Evolutionary conservation across 2,797 vertebrate genomes (phyloP), one percentile per base, ranked within the genome.

Genomic region (Pipistrellus kuhlii): DNA sequence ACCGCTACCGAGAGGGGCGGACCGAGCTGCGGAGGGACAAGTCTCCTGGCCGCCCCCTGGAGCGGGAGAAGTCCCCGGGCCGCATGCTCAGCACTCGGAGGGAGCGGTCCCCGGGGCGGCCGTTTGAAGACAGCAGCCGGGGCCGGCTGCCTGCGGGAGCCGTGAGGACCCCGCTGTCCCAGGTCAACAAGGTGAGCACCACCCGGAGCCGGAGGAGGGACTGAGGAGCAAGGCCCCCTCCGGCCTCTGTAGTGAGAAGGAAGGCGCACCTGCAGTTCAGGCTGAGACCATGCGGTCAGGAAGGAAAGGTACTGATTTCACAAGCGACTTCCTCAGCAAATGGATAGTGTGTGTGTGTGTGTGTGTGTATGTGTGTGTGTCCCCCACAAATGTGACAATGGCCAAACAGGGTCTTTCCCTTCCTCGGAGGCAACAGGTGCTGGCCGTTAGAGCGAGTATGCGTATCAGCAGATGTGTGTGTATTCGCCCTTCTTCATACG

Each of bases 21-120:
- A 99, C 99, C 0, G 99, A 99, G 98, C 98, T 99, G 96, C 98
- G 99, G 18, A 98, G 99, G 94, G 99, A 99, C 98, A 99, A 99
- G 93, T 99, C 99, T 18, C 99, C 99, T 0, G 99, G 99, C 80
- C 98, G 99, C 0, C 99, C 99, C 0, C 97, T 99, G 97, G 99
- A 99, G 97, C 98, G 99, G 71, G 99, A 99, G 98, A 99, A 99
- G 96, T 99, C 99, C 53, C 99, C 99, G 0, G 98, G 98, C n/a
- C 98, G 99, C 18, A 98, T 99, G 96, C 99, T 99, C 97, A 99
- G 99, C 88, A 99, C 99, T 3, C 98, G 99, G 92, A 98, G 99
- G 95, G 99, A 99, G 95, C 98, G 99, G 86, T 99, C 99, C 51
- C 99, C 99, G 0, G 99, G 99, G 6, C 98, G 99, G 35, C 96